Percentiles rank a stretch among this genome's conserved stretches.
Evolutionary conservation across 1,140 invertebrate genomes (phyloP).

Genomic region (Spodoptera litura): DNA sequence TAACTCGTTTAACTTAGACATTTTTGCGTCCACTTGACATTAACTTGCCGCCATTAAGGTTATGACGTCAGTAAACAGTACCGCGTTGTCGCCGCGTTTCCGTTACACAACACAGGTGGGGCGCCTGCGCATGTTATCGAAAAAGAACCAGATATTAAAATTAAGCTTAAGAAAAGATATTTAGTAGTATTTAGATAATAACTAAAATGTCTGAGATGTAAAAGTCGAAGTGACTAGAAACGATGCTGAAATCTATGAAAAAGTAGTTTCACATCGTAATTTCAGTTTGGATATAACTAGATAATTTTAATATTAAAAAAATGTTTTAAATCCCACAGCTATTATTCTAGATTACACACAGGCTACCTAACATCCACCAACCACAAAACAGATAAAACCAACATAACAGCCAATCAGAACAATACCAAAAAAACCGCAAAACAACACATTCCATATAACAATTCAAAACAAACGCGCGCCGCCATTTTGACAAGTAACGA

Average conservation of each 20-base stretch:
- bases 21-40: not conserved
- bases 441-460: constrained; percentile 10
- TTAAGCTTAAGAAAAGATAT: not conserved
- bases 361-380: too few species aligned
- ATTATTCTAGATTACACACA: too few species aligned
- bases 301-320: too few species aligned
- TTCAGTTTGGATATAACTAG: too few species aligned
- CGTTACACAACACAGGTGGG: constrained; percentile 51
- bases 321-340: too few species aligned
- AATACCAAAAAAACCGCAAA: not conserved
- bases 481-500: constrained; percentile 30
- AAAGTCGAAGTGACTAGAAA: too few species aligned
- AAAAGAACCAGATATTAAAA: not conserved
- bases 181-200: too few species aligned
- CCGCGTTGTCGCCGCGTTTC: constrained; percentile 39
- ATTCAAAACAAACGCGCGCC: constrained; percentile 12
- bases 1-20: not conserved
- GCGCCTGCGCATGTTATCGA: constrained; percentile 10
- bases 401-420: not conserved
- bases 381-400: too few species aligned
- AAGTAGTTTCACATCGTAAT: too few species aligned
- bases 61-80: constrained; percentile 49
- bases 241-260: too few species aligned
- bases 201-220: too few species aligned
- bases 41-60: constrained; percentile 43